Evolutionary conservation across 2,888 invertebrate species (phyloP), one percentile per base, ranked within the genome.

Genomic region (Protophormia terraenovae): DNA sequence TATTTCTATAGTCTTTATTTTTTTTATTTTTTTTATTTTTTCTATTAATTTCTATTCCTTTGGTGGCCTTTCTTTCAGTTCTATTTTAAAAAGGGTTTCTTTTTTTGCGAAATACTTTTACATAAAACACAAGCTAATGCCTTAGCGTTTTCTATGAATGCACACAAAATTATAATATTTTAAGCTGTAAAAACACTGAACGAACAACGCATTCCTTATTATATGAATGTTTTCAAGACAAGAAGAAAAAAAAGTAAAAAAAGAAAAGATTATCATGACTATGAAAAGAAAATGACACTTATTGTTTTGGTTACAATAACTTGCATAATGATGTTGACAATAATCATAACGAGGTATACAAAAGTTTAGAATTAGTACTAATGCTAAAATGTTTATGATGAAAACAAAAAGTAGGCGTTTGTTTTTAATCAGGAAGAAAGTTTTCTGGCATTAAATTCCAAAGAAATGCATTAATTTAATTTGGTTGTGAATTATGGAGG

Each of bases 221-320:
- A 77, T 27, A 35, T 14, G 47, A 19, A 6, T 66, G 41, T 3
- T 38, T 19, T 10, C 35, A 35, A 35, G 12, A 10, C 10, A 10
- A 35, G 55, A 12, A 45, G 19, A 19, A 41, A 19, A 35, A 32
- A 38, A n/a, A 19, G 32, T 38, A 71, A 38, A 27, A 35, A 4
- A 35, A 24, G 64, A 80, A 50, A 47, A 67, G 53, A 73, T 75
- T 53, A 77, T 69, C 24, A 27, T 71, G 55, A 53, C 29, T 75
- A 69, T 81, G 55, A 81, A 85, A 78, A 64, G 85, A 72, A 77
- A 80, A 82, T 85, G 73, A 73, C 82, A 78, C 62, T 60, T 78
- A 82, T 82, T 85, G 78, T 85, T 75, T 58, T 35, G 55, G 19
- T 55, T 64, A 82, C 58, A 82, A 82, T 76, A 53, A 67, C 66